A percentile compares a stretch with the other conserved stretches of the same genome.
Conservation (phyloP, 2,113 vertebrate species). For the Cinclus mexicanus region DNA sequence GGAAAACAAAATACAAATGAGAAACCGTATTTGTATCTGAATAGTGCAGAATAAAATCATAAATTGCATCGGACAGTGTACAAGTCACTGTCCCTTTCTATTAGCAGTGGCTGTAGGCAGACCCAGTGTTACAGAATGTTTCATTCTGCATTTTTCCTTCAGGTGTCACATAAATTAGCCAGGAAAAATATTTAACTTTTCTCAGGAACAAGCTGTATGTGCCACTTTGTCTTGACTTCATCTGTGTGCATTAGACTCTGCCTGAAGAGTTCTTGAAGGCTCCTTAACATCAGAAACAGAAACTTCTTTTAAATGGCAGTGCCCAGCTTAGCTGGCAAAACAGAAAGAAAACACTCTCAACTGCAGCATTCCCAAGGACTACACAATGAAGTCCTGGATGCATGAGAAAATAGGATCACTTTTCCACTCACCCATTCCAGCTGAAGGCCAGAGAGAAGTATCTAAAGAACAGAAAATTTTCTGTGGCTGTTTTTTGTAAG, state of each 20-base stretch:
- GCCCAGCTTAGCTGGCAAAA: not conserved
- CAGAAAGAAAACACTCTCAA: not conserved
- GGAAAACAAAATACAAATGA: not conserved
- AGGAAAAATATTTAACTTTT: not conserved
- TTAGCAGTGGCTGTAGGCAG: not conserved
- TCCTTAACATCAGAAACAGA: not conserved
- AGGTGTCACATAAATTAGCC: conserved; percentile 27
- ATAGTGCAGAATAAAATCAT: not conserved
- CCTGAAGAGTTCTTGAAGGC: not conserved
- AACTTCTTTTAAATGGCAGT: not conserved
- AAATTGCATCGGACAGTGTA: not conserved
- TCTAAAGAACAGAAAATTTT: not conserved
- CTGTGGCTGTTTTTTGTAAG: not conserved
- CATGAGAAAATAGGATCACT: not conserved
- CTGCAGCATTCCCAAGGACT: not conserved
- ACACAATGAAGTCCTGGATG: not conserved
- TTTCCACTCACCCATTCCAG: not conserved
- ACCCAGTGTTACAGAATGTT: not conserved
- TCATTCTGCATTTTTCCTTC: not conserved
- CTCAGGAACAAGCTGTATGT: conserved; percentile 20
- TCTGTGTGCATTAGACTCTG: not conserved
- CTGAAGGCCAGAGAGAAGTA: not conserved
- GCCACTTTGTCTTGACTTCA: not conserved
- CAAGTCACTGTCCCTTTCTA: conserved; percentile 17
- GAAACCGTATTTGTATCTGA: not conserved